A percentile compares a stretch with the other conserved stretches of the same genome.
These are phyloP conservation scores for Lepidostoma basale DNA, from an alignment of 1,140 invertebrate genomes.

Conservation along the genomic window DNA sequence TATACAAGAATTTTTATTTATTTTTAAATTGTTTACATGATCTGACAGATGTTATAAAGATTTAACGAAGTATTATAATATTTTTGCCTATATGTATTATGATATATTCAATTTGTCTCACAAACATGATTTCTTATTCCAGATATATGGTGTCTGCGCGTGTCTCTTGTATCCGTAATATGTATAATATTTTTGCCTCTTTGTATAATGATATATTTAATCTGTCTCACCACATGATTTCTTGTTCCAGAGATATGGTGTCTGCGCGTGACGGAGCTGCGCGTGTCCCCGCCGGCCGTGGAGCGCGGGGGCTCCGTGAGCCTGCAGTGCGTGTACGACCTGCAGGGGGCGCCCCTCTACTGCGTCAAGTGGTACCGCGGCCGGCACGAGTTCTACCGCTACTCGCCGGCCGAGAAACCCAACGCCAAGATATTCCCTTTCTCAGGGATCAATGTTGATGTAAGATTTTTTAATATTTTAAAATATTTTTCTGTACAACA, in stretches of 20 bases:
- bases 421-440: constrained; percentile 70
- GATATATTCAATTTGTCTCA: no score
- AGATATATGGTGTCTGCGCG: no score
- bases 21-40: no score
- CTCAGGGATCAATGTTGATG: constrained; percentile 70
- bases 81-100: no score
- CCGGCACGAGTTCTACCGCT: constrained; percentile 72
- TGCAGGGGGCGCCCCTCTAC: constrained; percentile 72
- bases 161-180: no score
- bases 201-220: no score
- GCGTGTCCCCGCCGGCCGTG: constrained; percentile 56
- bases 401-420: constrained; percentile 68
- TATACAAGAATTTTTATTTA: background rate
- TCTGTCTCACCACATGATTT: no score
- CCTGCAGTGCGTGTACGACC: constrained; percentile 71
- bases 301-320: constrained; percentile 56
- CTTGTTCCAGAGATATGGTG: constrained; percentile 55
- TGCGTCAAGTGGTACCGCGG: constrained; percentile 77
- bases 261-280: constrained; percentile 56
- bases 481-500: background rate
- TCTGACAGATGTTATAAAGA: no score
- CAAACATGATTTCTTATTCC: no score
- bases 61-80: no score
- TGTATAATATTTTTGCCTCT: no score
- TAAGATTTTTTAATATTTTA: constrained; percentile 63